phyloP scores from a whole-genome alignment of 2,797 vertebrate species.

The Sphaeramia orbicularis region DNA sequence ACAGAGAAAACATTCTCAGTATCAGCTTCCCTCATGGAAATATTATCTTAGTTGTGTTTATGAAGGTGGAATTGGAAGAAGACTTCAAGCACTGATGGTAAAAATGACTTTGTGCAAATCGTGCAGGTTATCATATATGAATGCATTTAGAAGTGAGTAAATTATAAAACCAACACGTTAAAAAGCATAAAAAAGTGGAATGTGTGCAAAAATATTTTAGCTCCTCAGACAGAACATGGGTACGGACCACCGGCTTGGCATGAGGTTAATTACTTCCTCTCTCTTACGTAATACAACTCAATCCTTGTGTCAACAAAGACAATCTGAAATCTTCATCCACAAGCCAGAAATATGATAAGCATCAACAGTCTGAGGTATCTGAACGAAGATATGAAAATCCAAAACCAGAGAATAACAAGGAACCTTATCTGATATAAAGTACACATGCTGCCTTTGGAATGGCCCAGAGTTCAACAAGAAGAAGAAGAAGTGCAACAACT shows the following conservation, averaged over 20 bases:
- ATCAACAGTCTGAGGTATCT: conserved; percentile 24
- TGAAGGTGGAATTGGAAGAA: conserved; percentile 41
- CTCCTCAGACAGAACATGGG: conserved; percentile 20
- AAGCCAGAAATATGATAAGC: conserved; percentile 24
- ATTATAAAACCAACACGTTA: neutral
- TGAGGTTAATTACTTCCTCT: conserved; percentile 35
- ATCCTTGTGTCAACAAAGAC: conserved; percentile 49
- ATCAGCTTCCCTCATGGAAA: conserved; percentile 56
- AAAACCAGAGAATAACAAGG: conserved; percentile 46
- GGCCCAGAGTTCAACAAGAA: conserved; percentile 2
- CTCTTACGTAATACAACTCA: conserved; percentile 30
- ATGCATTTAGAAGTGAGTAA: conserved; percentile 14
- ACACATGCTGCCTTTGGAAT: conserved; percentile 4
- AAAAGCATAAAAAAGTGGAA: conserved; percentile 4
- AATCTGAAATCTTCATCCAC: conserved; percentile 28
- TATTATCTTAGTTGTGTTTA: conserved; percentile 54
- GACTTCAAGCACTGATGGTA: conserved; percentile 12
- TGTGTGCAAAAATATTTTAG: conserved; percentile 27
- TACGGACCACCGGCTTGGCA: conserved; percentile 51
- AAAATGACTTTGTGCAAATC: conserved; percentile 34
- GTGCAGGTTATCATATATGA: conserved; percentile 14
- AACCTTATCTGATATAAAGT: conserved; percentile 37
- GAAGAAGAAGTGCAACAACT: neutral
- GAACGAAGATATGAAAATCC: conserved; percentile 31
- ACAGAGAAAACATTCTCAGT: conserved; percentile 48